Evolutionary conservation across 2,797 vertebrate genomes (phyloP).

Genomic region (Sebastes minor): DNA sequence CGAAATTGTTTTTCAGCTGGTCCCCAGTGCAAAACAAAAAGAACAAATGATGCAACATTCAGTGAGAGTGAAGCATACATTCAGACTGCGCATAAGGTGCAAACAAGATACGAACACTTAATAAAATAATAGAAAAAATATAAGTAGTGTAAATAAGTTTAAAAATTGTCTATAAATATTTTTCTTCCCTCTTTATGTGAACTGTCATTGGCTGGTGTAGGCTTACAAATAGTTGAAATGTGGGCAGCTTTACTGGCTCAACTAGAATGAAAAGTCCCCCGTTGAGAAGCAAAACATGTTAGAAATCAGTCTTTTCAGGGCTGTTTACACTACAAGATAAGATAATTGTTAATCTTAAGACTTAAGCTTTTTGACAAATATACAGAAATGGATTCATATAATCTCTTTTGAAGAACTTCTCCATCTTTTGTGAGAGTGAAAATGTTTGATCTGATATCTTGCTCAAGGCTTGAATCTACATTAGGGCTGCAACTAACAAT

Average conservation of each 20-base stretch:
- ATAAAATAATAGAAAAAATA: too few species aligned
- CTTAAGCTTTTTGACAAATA: background rate
- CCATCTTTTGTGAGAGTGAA: too few species aligned
- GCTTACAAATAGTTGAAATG: background rate
- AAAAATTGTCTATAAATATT: background rate
- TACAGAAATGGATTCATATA: too few species aligned
- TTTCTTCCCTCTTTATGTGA: background rate
- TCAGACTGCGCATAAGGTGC: background rate
- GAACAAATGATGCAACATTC: background rate
- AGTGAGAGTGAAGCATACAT: background rate
- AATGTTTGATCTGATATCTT: too few species aligned
- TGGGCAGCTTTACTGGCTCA: background rate
- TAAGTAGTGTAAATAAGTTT: background rate
- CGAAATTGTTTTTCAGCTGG: background rate
- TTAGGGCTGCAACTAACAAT: too few species aligned
- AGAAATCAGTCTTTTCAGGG: background rate
- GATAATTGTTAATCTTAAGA: background rate
- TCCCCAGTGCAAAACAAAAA: background rate
- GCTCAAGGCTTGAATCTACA: too few species aligned
- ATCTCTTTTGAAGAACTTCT: too few species aligned
- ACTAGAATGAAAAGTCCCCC: background rate
- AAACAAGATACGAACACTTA: background rate
- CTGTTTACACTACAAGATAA: background rate
- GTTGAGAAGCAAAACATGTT: background rate
- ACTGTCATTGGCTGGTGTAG: background rate